Base-by-base conservation (phyloP, 2,888 invertebrate species). In the Psococerastis gibbosa region DNA sequence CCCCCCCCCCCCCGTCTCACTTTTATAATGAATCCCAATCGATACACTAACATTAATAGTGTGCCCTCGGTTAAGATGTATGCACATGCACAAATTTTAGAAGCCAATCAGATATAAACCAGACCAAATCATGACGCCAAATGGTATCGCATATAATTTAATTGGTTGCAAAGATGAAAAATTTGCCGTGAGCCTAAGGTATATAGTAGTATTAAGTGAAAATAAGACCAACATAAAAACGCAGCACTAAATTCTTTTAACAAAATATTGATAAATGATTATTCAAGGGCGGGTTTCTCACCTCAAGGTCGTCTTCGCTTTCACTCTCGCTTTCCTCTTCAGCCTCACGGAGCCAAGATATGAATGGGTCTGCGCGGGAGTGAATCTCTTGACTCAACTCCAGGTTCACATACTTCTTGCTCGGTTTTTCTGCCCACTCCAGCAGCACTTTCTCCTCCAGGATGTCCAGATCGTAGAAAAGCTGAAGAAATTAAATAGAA, bases 311-410 rank as follows among this genome's bases (percentile, higher is more conserved):
- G 47, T 68, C 67, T 46, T 73, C 70, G 35, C 77, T 77, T 49
- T 80, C 81, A 46, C 76, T 78, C 45, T 77, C 75, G 20, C 75
- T 76, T 59, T 89, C 89, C 61, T 94, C 94, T 58, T 94, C 94
- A 47, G 97, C 97, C 60, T 97, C 92, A 61, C 84, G 77, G 53
- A 98, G 72, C 98, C 98, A 98, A 56, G 81, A 88, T 48, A 98
- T 74, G 65, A 98, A 92, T 46, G 91, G 91, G 56, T 79, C 77
- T 43, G 92, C 94, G 57, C 84, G 82, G 50, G 80, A 78, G 53
- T 89, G 83, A 58, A 98, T 91, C 60, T 95, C 91, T 48, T 81
- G 78, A 47, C 83, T 79, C 47, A 92, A 64, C 61, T 97, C 95
- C 60, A 83, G 83, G 46, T 78, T 70, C 41, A 94, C 92, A 63